phyloP scores from a whole-genome alignment of 2,797 vertebrate species.

The Propithecus deckenii region DNA sequence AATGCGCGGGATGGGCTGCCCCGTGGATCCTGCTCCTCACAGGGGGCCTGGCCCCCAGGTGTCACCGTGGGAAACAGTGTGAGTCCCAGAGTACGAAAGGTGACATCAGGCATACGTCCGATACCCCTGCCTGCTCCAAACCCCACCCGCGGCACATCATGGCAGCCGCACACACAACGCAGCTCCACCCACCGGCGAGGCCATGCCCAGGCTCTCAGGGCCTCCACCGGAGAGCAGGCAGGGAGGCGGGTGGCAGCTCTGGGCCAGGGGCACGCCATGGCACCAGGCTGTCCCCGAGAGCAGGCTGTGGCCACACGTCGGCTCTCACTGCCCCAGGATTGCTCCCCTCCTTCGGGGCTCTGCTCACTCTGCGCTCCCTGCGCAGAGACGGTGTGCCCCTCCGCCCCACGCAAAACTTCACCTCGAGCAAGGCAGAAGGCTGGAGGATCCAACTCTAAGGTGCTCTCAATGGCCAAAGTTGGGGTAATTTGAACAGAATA shows the following conservation, averaged over 20 bases:
- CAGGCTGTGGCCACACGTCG: rapidly evolving
- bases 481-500: neutral
- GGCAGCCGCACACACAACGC: neutral
- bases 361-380: rapidly evolving
- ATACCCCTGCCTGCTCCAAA: neutral
- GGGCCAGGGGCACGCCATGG: rapidly evolving
- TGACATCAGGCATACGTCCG: neutral
- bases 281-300: rapidly evolving
- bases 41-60: neutral
- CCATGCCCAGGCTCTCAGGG: neutral
- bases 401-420: neutral
- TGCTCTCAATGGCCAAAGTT: neutral
- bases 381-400: neutral
- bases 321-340: neutral
- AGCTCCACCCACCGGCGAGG: rapidly evolving
- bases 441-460: neutral
- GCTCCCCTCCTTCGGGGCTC: neutral
- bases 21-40: too few species aligned
- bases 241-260: neutral
- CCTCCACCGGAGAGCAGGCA: neutral
- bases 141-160: rapidly evolving
- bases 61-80: neutral
- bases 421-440: neutral
- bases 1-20: neutral
- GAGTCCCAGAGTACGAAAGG: neutral